These are phyloP conservation scores for Mactra quadrangularis DNA, from an alignment of 1,140 invertebrate genomes.

Conservation along the genomic window DNA sequence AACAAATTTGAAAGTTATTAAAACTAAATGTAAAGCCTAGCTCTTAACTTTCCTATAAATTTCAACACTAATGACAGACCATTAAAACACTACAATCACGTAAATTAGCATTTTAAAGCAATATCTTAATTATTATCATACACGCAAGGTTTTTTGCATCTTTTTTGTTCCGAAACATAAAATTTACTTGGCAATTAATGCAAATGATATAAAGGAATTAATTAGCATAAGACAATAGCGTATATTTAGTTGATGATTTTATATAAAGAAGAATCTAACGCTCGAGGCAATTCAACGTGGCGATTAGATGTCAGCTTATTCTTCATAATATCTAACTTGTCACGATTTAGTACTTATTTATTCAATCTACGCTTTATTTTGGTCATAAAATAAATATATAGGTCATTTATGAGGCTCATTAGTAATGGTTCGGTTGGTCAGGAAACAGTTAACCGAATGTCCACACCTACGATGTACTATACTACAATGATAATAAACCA, in stretches of 20 bases:
- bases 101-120: not conserved
- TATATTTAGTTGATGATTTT: not conserved
- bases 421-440: conserved; percentile 13
- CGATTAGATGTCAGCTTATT: conserved; percentile 21
- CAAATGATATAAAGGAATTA: conserved; percentile 25
- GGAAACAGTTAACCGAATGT: not conserved
- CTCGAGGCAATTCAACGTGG: conserved; percentile 1
- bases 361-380: conserved; percentile 31
- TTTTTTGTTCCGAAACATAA: conserved; percentile 3
- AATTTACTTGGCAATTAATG: conserved; percentile 25
- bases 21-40: no score
- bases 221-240: conserved; percentile 5
- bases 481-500: no score
- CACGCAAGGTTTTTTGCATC: no score
- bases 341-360: conserved; percentile 37
- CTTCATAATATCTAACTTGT: conserved; percentile 12
- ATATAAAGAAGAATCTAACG: not conserved
- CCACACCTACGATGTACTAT: not conserved
- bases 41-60: no score
- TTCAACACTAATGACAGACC: no score
- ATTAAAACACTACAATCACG: no score
- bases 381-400: conserved; percentile 17
- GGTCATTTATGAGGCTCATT: conserved; percentile 14
- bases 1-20: no score
- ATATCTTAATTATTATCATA: not conserved